Evolutionary conservation across 2,797 vertebrate species (phyloP), one percentile per base, ranked within the genome.

Genomic region (Octomys mimax): DNA sequence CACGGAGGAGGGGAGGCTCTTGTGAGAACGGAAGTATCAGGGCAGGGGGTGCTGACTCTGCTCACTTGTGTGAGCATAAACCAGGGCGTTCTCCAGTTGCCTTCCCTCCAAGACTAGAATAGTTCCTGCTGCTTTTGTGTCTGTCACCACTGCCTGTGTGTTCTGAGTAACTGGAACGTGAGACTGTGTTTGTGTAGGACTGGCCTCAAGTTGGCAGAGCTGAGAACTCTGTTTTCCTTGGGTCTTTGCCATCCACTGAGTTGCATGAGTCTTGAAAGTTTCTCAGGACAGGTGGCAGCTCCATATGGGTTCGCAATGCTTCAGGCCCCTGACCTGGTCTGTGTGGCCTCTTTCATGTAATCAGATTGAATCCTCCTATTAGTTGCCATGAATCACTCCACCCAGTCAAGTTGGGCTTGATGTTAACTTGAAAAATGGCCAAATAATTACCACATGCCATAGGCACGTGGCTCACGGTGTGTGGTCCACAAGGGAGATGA

Each of bases 291-390:
- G 83, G 71, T 36, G 54, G 68, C 79, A 24, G 0, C 83, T 89
- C 4, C 0, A 31, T 31, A 7, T 9, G 24, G n/a, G 36, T 70
- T 26, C 31, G 2, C 0, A 14, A 28, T 0, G 4, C 33, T 77
- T 39, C 64, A 46, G 59, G 66, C 80, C 86, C 22, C 84, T 24
- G 21, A 31, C 10, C 0, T 5, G 13, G 28, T 22, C 80, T 36
- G 0, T 11, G 21, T 57, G 82, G n/a, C 54, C 31, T 70, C 8
- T 33, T 22, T 52, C 13, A 0, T 42, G 0, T n/a, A 2, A 46
- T 33, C 62, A 59, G 13, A 3, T 12, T 1, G 13, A 68, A 46
- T 26, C 85, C 54, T 84, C 46, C 33, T 2, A 0, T 28, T 14
- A 14, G 61, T 62, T 28, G 42, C 70, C 66, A 19, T 83, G 87